Base-by-base conservation (phyloP, 1,140 invertebrate genomes). In the Temnothorax longispinosus region DNA sequence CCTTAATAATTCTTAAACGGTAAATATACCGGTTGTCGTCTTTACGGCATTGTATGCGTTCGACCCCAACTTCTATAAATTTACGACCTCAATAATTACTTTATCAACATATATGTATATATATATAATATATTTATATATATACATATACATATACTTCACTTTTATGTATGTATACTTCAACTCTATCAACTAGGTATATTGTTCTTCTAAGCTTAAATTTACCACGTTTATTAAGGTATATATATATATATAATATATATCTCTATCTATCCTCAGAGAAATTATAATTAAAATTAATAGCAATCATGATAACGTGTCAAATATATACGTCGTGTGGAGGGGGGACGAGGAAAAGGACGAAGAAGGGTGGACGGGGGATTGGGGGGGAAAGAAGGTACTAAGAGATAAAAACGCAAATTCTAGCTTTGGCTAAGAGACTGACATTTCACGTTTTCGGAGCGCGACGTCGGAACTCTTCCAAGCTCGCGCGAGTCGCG, bases 351-450 rank as follows among this genome's bases (percentile, higher is more conserved):
- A 47, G 15, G 75, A 27, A 75, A 38, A 27, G 13, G 10, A 27
- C 85, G 81, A 69, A 75, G 67, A 41, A n/a, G 54, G 56, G 47
- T 62, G 52, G 69, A 21, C 11, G 11, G 60, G 60, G 50, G 47
- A 11, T 6, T 27, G 27, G 47, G 41, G 21, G 11, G 87, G 13
- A 89, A 89, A 87, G 80, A 90, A 58, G 44, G 65, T 88, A 84
- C 75, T 85, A 92, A 92, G 56, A 72, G 89, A 85, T 87, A 84
- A 89, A 93, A 93, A 92, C 87, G 81, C 85, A 92, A 95, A 92
- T 87, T 89, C 92, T 94, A 94, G 93, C 93, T 94, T 94, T 94
- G 94, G 94, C 93, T 94, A 94, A 94, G 74, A 93, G 92, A 91
- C 54, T 92, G 90, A 94, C 91, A 93, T 92, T 93, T 91, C 87